These are phyloP conservation scores for Microctenopoma steveboyesi DNA, from an alignment of 2,797 vertebrate genomes.

Conservation along the genomic window DNA sequence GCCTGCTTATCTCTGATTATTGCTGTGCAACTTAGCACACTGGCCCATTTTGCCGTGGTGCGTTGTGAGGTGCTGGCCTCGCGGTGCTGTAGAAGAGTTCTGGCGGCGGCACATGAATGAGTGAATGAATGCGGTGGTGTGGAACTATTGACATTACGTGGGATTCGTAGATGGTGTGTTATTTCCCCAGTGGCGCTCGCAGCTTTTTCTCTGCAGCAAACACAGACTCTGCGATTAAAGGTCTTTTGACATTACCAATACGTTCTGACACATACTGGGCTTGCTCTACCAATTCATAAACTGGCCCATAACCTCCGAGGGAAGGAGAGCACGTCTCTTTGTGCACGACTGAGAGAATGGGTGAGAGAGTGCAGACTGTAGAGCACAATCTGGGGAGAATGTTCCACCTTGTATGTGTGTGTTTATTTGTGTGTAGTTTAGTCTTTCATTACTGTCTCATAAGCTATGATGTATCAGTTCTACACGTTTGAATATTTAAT, in stretches of 20 bases:
- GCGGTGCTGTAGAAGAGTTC: background rate
- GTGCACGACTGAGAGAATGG: background rate
- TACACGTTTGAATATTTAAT: constrained; percentile 51
- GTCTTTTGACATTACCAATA: constrained; percentile 45
- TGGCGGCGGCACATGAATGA: background rate
- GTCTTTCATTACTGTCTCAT: constrained; percentile 39
- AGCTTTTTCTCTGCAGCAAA: constrained; percentile 43
- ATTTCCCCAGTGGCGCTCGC: constrained; percentile 45
- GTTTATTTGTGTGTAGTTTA: background rate
- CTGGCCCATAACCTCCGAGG: constrained; percentile 1
- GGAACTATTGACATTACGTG: constrained; percentile 56
- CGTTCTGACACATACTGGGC: constrained; percentile 31
- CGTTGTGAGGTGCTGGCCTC: constrained; percentile 47
- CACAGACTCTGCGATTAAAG: constrained; percentile 38
- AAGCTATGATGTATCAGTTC: constrained; percentile 35
- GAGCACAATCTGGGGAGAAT: constrained; percentile 1
- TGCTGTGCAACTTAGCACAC: constrained; percentile 31
- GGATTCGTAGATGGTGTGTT: constrained; percentile 54
- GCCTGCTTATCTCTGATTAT: constrained; percentile 40
- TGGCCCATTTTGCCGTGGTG: constrained; percentile 39
- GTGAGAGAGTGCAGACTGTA: background rate
- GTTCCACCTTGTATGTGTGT: background rate
- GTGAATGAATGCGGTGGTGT: constrained; percentile 31
- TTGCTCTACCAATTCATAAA: constrained; percentile 32
- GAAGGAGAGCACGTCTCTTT: background rate